These are phyloP conservation scores for Podiceps cristatus DNA, from an alignment of 2,113 vertebrate species.

Conservation along the genomic window DNA sequence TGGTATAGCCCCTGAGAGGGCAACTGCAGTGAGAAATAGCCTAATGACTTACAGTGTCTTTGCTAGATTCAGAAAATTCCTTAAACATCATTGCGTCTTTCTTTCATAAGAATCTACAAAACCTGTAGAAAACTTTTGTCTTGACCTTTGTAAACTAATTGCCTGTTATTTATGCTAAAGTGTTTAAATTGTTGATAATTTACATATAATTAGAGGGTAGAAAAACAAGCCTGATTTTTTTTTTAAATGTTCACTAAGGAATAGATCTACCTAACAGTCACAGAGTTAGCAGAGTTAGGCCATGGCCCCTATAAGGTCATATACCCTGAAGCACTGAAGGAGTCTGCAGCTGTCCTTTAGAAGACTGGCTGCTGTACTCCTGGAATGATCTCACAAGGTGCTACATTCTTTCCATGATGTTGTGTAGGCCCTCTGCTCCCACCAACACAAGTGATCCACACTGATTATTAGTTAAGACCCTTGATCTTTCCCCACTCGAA, in stretches of 20 bases:
- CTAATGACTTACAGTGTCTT: background rate
- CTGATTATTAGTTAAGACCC: background rate
- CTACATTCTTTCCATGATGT: accelerated
- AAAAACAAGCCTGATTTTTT: background rate
- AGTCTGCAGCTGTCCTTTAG: background rate
- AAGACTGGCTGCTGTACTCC: background rate
- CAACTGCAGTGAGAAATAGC: background rate
- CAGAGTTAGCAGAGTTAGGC: too few species aligned
- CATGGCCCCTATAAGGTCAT: accelerated
- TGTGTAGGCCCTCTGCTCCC: background rate
- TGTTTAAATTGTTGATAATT: background rate
- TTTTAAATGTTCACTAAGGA: background rate
- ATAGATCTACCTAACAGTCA: background rate
- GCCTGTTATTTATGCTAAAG: background rate
- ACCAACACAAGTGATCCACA: background rate
- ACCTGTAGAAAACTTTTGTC: background rate
- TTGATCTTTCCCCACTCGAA: background rate
- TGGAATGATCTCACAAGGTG: accelerated
- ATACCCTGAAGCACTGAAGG: background rate
- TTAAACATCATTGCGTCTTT: background rate
- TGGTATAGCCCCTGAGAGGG: background rate
- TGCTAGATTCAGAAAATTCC: background rate
- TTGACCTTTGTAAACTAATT: background rate
- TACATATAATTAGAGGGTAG: background rate
- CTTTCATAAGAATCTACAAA: background rate